phyloP scores from a whole-genome alignment of 2,797 vertebrate species.

The Crenichthys baileyi region DNA sequence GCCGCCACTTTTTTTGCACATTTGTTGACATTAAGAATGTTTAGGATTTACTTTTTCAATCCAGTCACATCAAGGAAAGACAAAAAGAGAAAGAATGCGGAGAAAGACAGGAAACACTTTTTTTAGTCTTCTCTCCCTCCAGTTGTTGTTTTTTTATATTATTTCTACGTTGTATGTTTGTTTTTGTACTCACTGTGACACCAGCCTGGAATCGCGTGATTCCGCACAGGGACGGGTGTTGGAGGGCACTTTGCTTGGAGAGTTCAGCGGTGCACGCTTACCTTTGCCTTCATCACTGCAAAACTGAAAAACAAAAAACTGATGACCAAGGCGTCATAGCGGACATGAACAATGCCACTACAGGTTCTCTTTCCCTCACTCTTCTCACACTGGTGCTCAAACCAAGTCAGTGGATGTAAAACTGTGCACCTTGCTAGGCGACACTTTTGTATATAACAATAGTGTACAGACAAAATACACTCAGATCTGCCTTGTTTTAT shows the following conservation, averaged over 20 bases:
- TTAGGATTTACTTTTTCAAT: conserved; percentile 95
- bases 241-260: conserved; percentile 76
- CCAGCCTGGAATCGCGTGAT: conserved; percentile 72
- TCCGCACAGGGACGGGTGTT: conserved; percentile 66
- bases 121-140: conserved; percentile 51
- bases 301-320: conserved; percentile 61
- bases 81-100: conserved; percentile 52
- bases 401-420: conserved; percentile 89
- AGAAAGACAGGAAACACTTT: conserved; percentile 48
- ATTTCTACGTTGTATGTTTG: conserved; percentile 59
- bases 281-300: conserved; percentile 80
- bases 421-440: conserved; percentile 88
- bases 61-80: conserved; percentile 82
- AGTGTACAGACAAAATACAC: conserved; percentile 83
- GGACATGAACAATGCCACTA: conserved; percentile 73
- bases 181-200: conserved; percentile 79
- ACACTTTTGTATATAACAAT: conserved; percentile 97
- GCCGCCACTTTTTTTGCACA: conserved; percentile 99
- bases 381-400: conserved; percentile 93
- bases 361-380: conserved; percentile 69
- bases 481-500: conserved; percentile 95
- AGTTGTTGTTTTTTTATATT: conserved; percentile 54
- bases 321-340: conserved; percentile 57
- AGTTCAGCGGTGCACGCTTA: conserved; percentile 73
- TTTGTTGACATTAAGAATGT: conserved; percentile 99